These are phyloP conservation scores for Tupiocoris notatus DNA, from an alignment of 2,888 invertebrate species.

Conservation along the genomic window DNA sequence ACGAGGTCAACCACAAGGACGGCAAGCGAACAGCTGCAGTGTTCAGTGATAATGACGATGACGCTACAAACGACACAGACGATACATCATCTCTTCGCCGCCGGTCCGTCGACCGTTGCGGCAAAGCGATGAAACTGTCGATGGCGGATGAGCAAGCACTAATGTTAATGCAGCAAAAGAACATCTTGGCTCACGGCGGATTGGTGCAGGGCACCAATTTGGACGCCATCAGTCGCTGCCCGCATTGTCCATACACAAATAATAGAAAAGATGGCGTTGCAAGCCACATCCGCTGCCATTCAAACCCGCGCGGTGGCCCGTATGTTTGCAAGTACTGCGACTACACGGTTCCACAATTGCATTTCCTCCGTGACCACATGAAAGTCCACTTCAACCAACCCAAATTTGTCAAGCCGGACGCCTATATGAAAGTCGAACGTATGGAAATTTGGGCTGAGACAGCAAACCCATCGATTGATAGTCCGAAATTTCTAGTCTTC, in stretches of 20 bases:
- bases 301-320: slow-evolving; percentile 62
- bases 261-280: slow-evolving; percentile 69
- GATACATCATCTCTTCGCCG: not conserved
- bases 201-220: slow-evolving; percentile 56
- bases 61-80: not conserved
- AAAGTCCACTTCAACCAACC: slow-evolving; percentile 71
- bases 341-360: slow-evolving; percentile 71
- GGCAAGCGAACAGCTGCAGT: slow-evolving; percentile 22
- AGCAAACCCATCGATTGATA: slow-evolving; percentile 52
- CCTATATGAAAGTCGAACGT: slow-evolving; percentile 61
- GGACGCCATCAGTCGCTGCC: slow-evolving; percentile 67
- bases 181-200: slow-evolving; percentile 51
- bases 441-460: slow-evolving; percentile 61
- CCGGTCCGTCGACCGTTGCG: slow-evolving; percentile 48
- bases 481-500: slow-evolving; percentile 51
- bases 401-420: slow-evolving; percentile 61
- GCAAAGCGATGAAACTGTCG: slow-evolving; percentile 60
- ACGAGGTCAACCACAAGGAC: slow-evolving; percentile 41
- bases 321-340: slow-evolving; percentile 80
- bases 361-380: slow-evolving; percentile 74
- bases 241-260: slow-evolving; percentile 77
- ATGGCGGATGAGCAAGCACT: slow-evolving; percentile 64
- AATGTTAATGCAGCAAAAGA: slow-evolving; percentile 60
- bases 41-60: slow-evolving; percentile 50
- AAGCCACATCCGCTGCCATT: slow-evolving; percentile 74